phyloP scores from a whole-genome alignment of 2,797 vertebrate species.

The Enteromius mattozi region DNA sequence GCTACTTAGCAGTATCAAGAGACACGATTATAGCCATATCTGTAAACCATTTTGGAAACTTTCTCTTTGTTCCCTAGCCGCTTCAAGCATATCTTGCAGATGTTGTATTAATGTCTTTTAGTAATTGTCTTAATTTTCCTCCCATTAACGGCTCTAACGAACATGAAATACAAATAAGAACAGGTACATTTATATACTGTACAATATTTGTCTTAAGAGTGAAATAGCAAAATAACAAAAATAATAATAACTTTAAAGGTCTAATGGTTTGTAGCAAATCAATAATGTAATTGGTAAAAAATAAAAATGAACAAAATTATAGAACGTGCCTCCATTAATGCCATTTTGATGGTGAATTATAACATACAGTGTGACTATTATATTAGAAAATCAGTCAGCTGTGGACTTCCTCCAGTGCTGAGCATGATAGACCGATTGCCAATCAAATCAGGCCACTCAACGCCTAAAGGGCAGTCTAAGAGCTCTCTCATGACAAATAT shows the following conservation, averaged over 20 bases:
- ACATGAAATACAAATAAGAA: background rate
- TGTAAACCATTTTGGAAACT: background rate
- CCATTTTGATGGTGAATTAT: background rate
- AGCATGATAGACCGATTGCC: constrained; percentile 54
- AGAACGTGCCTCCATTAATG: background rate
- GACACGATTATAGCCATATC: background rate
- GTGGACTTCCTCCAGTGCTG: constrained; percentile 35
- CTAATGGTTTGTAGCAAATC: background rate
- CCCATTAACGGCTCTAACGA: background rate
- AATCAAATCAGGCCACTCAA: constrained; percentile 64
- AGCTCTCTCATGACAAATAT: constrained; percentile 74
- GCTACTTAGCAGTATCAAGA: background rate
- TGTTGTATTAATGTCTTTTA: constrained; percentile 7
- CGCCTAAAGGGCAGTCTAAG: constrained; percentile 59
- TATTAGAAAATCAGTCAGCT: background rate
- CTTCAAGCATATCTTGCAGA: background rate
- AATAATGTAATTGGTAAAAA: background rate
- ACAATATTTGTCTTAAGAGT: background rate
- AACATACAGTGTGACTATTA: background rate
- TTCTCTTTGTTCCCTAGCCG: constrained; percentile 1
- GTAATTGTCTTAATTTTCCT: constrained; percentile 4
- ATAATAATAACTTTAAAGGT: background rate
- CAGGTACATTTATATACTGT: background rate
- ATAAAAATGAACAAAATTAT: background rate
- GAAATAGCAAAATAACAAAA: background rate